Evolutionary conservation across 2,113 vertebrate genomes (phyloP), one percentile per base, ranked within the genome.

Genomic region (Vidua chalybeata): DNA sequence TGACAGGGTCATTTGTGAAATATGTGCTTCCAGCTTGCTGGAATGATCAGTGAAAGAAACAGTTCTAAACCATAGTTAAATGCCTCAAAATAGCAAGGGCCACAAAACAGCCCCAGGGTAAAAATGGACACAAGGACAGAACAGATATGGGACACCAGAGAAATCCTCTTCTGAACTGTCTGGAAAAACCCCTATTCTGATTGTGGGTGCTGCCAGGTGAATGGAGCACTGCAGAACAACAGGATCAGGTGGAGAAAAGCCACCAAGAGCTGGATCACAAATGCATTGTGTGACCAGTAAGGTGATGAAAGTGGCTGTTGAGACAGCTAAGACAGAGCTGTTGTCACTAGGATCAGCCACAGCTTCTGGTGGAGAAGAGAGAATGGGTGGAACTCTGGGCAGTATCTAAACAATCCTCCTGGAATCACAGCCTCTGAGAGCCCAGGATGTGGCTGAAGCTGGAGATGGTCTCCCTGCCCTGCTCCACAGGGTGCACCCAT

Each of bases 161-260:
- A 72, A 85, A 90, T 54, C 28, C 13, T 71, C n/a, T 77, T 51
- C 46, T 45, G 24, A 43, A 28, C 26, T 20, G 6, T 41, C 26
- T 43, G 56, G n/a, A 1, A 81, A 30, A 39, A 4, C 0, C 0
- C 8, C 2, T 2, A 0, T 41, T 37, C 22, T 46, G 14, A 24
- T 31, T 83, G 23, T 61, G 17, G 12, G 15, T 56, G 41, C 17
- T 56, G 8, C 6, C 2, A 3, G 48, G 23, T 37, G 31, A 79
- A 82, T 0, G 0, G 12, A 37, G 23, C 28, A 52, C 37, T 66
- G 43, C 64, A 78, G 73, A 74, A 33, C 22, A 80, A 22, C 16
- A 45, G 54, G 27, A 28, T 59, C 41, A 79, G 48, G 22, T n/a
- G 67, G 17, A 80, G 31, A 73, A 88, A 49, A 55, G n/a, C 31